A percentile compares a stretch with the other conserved stretches of the same genome.
These are phyloP conservation scores for Ginglymostoma cirratum DNA, from an alignment of 2,113 vertebrate species.

Conservation along the genomic window DNA sequence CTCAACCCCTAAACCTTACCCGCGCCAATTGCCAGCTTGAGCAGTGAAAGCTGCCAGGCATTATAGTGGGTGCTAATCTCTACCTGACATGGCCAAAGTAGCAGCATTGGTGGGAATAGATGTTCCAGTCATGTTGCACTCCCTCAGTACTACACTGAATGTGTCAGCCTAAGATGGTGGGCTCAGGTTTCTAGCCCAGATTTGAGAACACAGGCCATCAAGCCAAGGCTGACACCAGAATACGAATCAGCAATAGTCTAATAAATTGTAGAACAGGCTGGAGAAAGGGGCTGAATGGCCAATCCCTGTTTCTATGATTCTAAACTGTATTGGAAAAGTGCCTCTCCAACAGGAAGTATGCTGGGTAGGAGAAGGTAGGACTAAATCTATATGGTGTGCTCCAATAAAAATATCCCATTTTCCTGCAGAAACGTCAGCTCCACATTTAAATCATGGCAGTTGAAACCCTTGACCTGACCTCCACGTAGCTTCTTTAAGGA, in stretches of 20 bases:
- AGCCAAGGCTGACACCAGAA: neutral
- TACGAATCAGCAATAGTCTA: neutral
- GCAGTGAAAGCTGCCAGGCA: too few species aligned
- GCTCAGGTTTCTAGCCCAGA: neutral
- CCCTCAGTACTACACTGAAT: neutral
- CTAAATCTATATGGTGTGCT: neutral
- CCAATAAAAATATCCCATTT: slow-evolving; percentile 35
- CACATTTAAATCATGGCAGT: slow-evolving; percentile 15
- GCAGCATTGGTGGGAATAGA: too few species aligned
- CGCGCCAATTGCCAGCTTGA: too few species aligned
- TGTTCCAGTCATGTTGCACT: neutral
- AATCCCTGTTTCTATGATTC: neutral
- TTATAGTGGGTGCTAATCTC: too few species aligned
- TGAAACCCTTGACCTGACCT: slow-evolving; percentile 33
- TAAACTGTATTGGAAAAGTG: neutral
- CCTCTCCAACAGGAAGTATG: neutral
- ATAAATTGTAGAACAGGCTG: neutral
- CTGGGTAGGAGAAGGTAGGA: neutral
- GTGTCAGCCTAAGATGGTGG: neutral
- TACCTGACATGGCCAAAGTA: too few species aligned
- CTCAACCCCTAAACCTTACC: too few species aligned
- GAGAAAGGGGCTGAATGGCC: neutral
- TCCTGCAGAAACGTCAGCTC: slow-evolving; percentile 10
- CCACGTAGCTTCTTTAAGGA: slow-evolving; percentile 19
- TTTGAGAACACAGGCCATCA: neutral